These are phyloP conservation scores for Xestia sexstrigata DNA, from an alignment of 2,888 invertebrate species.

Conservation along the genomic window DNA sequence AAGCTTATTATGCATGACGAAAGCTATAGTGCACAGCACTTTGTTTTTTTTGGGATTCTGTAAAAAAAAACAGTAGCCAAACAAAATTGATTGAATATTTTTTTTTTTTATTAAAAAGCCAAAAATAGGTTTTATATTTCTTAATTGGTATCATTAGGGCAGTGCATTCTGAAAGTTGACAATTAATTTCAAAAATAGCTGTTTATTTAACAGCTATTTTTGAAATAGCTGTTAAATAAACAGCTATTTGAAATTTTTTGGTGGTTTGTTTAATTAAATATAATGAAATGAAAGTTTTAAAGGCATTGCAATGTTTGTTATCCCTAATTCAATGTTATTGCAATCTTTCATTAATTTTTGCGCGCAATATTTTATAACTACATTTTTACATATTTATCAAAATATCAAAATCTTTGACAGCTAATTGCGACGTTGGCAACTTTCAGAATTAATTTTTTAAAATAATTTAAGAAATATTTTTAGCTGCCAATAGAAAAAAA, in stretches of 20 bases:
- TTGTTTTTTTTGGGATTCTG: neutral
- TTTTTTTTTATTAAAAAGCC: neutral
- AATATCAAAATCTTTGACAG: neutral
- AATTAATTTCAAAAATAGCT: neutral
- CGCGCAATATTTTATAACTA: neutral
- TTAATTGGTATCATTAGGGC: neutral
- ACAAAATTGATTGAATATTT: neutral
- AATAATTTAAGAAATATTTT: neutral
- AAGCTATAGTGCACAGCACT: constrained; percentile 9
- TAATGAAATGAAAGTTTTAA: neutral
- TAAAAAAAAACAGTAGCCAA: neutral
- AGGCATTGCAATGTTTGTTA: neutral
- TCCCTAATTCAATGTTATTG: neutral
- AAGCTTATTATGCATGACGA: constrained; percentile 19
- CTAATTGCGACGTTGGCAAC: neutral
- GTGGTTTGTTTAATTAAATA: neutral
- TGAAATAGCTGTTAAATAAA: too few relatives aligned
- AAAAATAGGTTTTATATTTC: neutral
- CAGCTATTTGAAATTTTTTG: neutral
- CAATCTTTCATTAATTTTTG: neutral
- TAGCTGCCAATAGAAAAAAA: neutral
- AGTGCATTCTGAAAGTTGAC: neutral
- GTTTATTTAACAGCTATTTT: too few relatives aligned
- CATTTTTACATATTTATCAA: neutral
- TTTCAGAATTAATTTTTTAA: neutral